phyloP scores from a whole-genome alignment of 2,797 vertebrate species.

The Chiroxiphia lanceolata region DNA sequence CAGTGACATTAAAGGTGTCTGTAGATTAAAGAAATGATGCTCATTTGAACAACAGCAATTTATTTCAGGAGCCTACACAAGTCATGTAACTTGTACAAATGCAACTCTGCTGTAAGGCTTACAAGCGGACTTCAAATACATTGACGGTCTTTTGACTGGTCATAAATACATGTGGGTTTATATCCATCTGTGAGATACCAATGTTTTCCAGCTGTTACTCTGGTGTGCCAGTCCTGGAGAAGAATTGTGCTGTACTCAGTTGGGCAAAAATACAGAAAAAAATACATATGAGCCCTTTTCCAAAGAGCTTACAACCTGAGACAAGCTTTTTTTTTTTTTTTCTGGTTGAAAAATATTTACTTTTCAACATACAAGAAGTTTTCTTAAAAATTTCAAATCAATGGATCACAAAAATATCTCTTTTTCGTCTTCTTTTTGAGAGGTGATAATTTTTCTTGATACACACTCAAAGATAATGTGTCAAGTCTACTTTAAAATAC shows the following conservation, averaged over 20 bases:
- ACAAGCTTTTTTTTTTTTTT: not conserved
- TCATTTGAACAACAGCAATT: not conserved
- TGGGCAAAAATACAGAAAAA: not conserved
- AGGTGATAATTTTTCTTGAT: not conserved
- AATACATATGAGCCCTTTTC: not conserved
- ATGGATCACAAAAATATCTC: not conserved
- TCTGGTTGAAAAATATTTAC: not conserved
- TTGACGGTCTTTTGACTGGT: not conserved
- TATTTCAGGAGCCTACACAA: not conserved
- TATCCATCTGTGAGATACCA: not conserved
- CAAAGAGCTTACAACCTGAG: not conserved
- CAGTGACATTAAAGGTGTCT: not conserved
- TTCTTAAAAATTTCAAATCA: not conserved
- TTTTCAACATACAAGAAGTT: not conserved
- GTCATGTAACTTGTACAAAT: not conserved
- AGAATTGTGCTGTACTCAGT: not conserved
- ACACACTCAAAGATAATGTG: not conserved
- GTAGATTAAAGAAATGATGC: not conserved
- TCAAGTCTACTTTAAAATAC: constrained; percentile 2
- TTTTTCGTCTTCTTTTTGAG: not conserved
- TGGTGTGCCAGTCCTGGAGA: not conserved
- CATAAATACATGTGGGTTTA: not conserved
- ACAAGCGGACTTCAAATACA: not conserved
- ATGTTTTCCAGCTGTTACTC: not conserved
- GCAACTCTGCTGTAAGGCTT: not conserved